Evolutionary conservation across 2,113 vertebrate genomes (phyloP), one percentile per base, ranked within the genome.

Genomic region (Thunnus thynnus): DNA sequence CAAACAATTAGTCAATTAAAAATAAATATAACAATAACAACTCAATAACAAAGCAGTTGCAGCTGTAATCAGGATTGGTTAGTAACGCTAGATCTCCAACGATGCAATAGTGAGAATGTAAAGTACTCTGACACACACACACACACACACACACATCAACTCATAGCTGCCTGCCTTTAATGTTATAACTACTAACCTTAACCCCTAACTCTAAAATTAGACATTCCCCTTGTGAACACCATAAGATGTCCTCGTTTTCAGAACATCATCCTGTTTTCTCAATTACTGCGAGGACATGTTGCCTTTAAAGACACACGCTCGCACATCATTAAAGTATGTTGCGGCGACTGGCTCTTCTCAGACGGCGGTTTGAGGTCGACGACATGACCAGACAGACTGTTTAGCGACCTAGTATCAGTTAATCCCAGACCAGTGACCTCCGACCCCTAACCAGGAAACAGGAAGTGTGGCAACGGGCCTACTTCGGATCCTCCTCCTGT

Each of bases 361-460:
- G 32, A 5, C 14, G 41, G 30, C 54, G 9, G 7, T 51, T 46
- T 36, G 27, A 22, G 22, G 55, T 80, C 72, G 74, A 25, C 5
- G 52, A 47, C 72, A 58, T 8, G 47, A 54, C 70, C 68, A 80
- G 44, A 64, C 70, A 50, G 70, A 84, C 76, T 78, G 74, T 74
- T 89, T 78, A 74, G 32, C 48, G 3, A 20, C 30, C 48, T 75
- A 32, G 62, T 84, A 91, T 91, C 84, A 89, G 72, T 76, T 72
- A 78, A 91, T 83, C 75, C 77, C 87, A 91, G 74, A 77, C 68
- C 70, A 17, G 13, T 41, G 64, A 87, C 85, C 91, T 82, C 54
- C 74, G 72, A 88, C 88, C 80, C 50, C 25, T 14, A 54, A 86
- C 51, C 71, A 90, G 89, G 84, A 92, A 91, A 85, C 86, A 85